These are phyloP conservation scores for Raja brachyura DNA, from an alignment of 2,113 vertebrate genomes.

Conservation along the genomic window DNA sequence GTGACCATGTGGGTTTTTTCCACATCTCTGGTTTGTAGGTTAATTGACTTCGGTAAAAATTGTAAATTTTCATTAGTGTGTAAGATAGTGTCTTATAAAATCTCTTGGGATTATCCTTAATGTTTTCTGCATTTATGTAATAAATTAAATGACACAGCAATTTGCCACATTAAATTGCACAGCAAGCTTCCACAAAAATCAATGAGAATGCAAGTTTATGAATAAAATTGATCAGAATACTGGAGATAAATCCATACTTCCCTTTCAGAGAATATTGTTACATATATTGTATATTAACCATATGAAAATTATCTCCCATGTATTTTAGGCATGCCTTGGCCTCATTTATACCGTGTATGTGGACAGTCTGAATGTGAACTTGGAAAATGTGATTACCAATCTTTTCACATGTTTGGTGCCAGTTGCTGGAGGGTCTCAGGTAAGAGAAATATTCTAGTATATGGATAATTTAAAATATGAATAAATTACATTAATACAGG, in stretches of 20 bases:
- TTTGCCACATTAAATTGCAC: no score
- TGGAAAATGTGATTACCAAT: conserved; percentile 84
- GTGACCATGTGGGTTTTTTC: no score
- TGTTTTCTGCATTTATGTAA: no score
- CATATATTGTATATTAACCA: not conserved
- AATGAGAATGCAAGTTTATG: not conserved
- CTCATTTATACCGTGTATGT: conserved; percentile 90
- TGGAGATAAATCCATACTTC: not conserved
- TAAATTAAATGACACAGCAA: no score
- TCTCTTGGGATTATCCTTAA: no score
- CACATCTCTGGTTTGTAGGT: no score
- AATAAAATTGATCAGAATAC: not conserved
- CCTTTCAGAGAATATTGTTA: not conserved
- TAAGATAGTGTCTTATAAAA: no score
- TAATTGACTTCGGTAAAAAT: no score
- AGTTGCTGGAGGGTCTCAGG: conserved; percentile 86
- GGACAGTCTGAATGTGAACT: conserved; percentile 78
- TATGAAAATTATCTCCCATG: not conserved
- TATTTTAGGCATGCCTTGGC: conserved; percentile 81
- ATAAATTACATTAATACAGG: not conserved
- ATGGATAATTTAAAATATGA: conserved; percentile 48
- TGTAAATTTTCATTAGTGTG: no score
- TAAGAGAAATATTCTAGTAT: conserved; percentile 55
- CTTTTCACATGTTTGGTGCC: conserved; percentile 86
- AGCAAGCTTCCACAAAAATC: no score